Conservation (phyloP, 2,113 vertebrate species). For the Oxygymnocypris stewartii region DNA sequence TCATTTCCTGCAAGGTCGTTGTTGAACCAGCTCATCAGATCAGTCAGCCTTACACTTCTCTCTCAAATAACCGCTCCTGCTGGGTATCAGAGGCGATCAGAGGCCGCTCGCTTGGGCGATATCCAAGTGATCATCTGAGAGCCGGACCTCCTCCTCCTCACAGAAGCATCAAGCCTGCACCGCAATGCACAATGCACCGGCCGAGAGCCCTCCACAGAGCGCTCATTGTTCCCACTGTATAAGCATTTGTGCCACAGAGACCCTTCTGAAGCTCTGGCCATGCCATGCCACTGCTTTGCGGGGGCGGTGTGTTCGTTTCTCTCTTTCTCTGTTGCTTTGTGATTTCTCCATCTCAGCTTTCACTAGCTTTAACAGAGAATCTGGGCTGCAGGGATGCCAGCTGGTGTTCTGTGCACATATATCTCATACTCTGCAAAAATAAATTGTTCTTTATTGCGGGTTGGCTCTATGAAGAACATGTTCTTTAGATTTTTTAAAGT, state of each 20-base stretch:
- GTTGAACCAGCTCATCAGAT: neutral
- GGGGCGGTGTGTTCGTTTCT: neutral
- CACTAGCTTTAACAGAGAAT: neutral
- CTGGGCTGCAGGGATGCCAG: neutral
- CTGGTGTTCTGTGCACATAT: neutral
- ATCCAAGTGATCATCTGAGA: constrained; percentile 14
- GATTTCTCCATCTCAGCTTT: neutral
- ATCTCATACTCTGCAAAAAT: neutral
- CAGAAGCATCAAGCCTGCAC: constrained; percentile 22
- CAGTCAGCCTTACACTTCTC: neutral
- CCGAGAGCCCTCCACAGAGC: constrained; percentile 57
- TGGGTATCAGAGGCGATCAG: constrained; percentile 1
- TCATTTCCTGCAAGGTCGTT: neutral
- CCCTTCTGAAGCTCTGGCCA: constrained; percentile 17
- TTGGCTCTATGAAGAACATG: neutral
- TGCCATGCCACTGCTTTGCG: neutral
- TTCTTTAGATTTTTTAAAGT: neutral
- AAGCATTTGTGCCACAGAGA: constrained; percentile 62
- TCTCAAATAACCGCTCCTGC: constrained; percentile 17
- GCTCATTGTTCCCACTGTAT: constrained; percentile 66
- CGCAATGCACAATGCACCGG: constrained; percentile 34
- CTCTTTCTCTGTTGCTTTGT: neutral
- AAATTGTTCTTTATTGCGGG: neutral
- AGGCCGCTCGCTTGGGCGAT: neutral
- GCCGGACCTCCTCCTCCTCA: constrained; percentile 37